Percentiles rank a stretch among this genome's conserved stretches.
These are phyloP conservation scores for Callimorpha dominula DNA, from an alignment of 2,888 invertebrate species.

Conservation along the genomic window DNA sequence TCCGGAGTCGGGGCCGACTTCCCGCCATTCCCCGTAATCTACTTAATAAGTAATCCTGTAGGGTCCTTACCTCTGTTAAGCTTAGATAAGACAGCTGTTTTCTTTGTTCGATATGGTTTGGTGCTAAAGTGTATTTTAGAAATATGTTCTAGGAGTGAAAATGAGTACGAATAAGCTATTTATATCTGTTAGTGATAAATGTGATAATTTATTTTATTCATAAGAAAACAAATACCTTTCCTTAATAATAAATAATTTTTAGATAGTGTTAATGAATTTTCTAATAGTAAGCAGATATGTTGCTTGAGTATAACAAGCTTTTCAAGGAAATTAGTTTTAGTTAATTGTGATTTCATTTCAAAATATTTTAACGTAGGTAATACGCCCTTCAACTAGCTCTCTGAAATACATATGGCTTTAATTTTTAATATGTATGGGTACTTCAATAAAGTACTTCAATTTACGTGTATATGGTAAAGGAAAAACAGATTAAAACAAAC, in stretches of 20 bases:
- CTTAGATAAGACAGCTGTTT: conserved; percentile 56
- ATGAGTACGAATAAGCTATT: not conserved
- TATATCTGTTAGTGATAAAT: not conserved
- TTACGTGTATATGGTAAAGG: not conserved
- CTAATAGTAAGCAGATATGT: not conserved
- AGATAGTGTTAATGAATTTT: not conserved
- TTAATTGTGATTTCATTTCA: not conserved
- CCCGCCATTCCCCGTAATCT: conserved; percentile 71
- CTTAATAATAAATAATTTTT: too few species aligned
- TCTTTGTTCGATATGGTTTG: conserved; percentile 36
- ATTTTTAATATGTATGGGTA: not conserved
- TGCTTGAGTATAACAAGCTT: not conserved
- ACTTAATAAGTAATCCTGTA: conserved; percentile 80
- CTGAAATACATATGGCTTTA: not conserved
- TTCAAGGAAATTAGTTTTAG: not conserved
- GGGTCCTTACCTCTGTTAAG: conserved; percentile 56
- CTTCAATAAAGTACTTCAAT: not conserved
- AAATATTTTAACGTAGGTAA: not conserved
- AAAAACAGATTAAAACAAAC: conserved; percentile 17
- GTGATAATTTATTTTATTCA: not conserved
- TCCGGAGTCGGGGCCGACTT: conserved; percentile 66
- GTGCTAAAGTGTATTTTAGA: conserved; percentile 19
- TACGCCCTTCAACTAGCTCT: not conserved
- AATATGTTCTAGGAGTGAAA: conserved; percentile 11
- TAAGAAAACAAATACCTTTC: not conserved